phyloP scores from a whole-genome alignment of 2,797 vertebrate species.

The Mormyrops attenuatus region DNA sequence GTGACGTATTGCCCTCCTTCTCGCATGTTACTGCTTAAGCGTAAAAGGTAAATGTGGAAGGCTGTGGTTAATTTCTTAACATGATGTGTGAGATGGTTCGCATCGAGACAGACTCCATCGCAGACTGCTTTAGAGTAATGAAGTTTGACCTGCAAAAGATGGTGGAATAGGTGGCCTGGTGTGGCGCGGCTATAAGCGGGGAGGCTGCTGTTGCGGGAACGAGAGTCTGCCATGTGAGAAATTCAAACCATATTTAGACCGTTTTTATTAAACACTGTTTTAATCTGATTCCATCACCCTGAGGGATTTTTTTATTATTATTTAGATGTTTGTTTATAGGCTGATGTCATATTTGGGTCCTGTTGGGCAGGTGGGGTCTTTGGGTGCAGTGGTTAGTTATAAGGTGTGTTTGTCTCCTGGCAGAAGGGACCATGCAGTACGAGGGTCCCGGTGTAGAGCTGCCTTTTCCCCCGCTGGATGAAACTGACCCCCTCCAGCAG shows the following conservation, averaged over 20 bases:
- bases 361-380: neutral
- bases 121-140: neutral
- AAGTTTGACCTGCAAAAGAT: neutral
- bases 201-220: neutral
- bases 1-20: neutral
- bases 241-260: neutral
- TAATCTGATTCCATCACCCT: neutral
- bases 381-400: neutral
- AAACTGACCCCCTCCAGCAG: slow-evolving; percentile 60
- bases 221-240: neutral
- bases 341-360: neutral
- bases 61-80: neutral
- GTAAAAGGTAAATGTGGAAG: neutral
- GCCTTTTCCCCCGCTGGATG: slow-evolving; percentile 61
- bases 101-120: neutral
- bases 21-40: neutral
- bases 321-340: neutral
- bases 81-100: too few species aligned
- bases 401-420: neutral
- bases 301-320: neutral
- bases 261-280: neutral
- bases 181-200: neutral
- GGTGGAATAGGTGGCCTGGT: neutral
- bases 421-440: slow-evolving; percentile 68
- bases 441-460: slow-evolving; percentile 73